These are phyloP conservation scores for Muscicapa comitata DNA, from an alignment of 2,797 vertebrate genomes.

Conservation along the genomic window DNA sequence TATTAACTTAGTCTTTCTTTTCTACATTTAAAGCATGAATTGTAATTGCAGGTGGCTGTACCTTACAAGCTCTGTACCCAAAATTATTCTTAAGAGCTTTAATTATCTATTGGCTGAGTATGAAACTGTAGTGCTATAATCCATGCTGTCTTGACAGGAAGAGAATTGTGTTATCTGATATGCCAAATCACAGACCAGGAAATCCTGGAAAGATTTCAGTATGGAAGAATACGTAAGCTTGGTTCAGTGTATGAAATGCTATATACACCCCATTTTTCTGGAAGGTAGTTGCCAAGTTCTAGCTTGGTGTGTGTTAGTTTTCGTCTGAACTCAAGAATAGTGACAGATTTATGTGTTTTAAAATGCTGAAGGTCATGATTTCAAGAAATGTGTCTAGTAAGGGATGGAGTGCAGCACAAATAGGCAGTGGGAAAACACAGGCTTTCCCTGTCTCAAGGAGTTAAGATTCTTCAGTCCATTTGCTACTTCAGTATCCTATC, in stretches of 20 bases:
- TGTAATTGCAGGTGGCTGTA: neutral
- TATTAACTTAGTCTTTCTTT: neutral
- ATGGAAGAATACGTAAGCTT: neutral
- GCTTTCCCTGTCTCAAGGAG: neutral
- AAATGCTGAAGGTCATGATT: neutral
- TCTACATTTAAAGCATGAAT: neutral
- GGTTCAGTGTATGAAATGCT: neutral
- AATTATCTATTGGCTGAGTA: neutral
- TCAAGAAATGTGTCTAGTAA: neutral
- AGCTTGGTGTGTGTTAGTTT: neutral
- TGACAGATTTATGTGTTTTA: neutral
- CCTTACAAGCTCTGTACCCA: neutral
- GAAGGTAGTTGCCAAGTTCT: neutral
- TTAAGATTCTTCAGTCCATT: neutral
- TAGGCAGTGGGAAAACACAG: neutral
- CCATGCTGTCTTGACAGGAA: neutral
- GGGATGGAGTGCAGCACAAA: neutral
- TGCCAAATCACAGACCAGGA: neutral
- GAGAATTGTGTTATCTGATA: neutral
- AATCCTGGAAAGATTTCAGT: neutral
- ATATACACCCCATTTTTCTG: neutral
- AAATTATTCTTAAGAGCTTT: neutral
- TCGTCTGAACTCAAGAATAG: neutral
- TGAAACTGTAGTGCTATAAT: neutral
- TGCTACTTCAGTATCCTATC: neutral